A percentile compares a stretch with the other conserved stretches of the same genome.
phyloP scores from a whole-genome alignment of 2,113 vertebrate genomes.

The Archocentrus centrarchus region DNA sequence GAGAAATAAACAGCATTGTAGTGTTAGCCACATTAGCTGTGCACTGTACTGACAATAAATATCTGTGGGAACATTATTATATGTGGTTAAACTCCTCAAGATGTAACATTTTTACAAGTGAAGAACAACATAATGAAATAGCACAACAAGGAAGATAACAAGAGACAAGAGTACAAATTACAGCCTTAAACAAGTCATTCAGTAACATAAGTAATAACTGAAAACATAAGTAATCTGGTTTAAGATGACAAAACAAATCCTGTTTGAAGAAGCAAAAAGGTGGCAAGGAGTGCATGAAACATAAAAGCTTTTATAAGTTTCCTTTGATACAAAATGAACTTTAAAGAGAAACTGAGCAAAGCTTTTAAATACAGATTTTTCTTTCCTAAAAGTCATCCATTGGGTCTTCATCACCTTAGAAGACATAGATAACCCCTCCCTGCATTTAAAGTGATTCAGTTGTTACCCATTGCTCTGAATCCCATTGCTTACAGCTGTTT shows the following conservation, averaged over 20 bases:
- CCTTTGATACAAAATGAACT: not conserved
- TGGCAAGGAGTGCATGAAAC: not conserved
- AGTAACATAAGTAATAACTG: not conserved
- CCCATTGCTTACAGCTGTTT: not conserved
- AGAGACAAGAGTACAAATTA: not conserved
- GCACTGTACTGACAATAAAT: not conserved
- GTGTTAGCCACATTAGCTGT: not conserved
- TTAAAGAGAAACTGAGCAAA: not conserved
- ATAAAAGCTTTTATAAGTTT: slow-evolving; percentile 3
- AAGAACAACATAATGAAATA: not conserved
- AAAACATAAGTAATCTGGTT: slow-evolving; percentile 4
- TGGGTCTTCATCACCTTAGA: not conserved
- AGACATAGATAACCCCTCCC: not conserved
- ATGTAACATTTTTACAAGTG: not conserved
- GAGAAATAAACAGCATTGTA: not conserved
- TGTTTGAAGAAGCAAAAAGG: not conserved
- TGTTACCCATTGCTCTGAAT: not conserved
- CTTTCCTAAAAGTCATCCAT: not conserved
- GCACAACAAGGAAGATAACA: not conserved
- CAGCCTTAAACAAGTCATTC: not conserved
- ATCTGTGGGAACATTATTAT: not conserved
- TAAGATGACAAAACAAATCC: slow-evolving; percentile 1
- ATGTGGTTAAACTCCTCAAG: not conserved
- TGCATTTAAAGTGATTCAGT: not conserved
- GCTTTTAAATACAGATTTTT: not conserved